Base-by-base conservation (phyloP, 2,797 vertebrate genomes). In the Setipinna tenuifilis region DNA sequence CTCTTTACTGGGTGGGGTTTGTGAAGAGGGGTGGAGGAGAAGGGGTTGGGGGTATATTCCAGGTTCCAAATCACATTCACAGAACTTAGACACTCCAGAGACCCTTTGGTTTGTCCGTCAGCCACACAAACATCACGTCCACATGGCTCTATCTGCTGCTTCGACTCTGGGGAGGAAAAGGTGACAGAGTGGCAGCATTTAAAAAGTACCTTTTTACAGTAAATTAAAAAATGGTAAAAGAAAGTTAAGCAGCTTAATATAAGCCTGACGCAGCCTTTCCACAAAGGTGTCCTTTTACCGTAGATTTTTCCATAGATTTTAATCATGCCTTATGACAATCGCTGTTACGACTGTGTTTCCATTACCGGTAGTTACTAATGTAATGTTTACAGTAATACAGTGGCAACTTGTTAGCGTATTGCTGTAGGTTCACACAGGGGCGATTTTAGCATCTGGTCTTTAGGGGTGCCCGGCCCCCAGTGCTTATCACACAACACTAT, bases 101-200 rank as follows among this genome's bases (percentile, higher is more conserved):
- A 31, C 35, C 41, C 31, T 78, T 78, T 6, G 21, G 35, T 9
- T 17, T 78, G 71, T 78, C 71, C 44, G 35, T 78, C 71, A 44
- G 71, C 31, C 71, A 44, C 19, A 78, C 68, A 71, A 71, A 71
- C 65, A 71, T 16, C 58, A 59, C 58, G 28, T 78, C 28, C 68
- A 71, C 28, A n/a, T 59, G 58, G 58, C 58, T 21, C 58, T 54
- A 3, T 59, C 58, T 19, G 17, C 17, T 59, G 58, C 11, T 19
- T 6, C 21, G 19, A 1, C 2, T 21, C 19, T 59, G 58, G 23
- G n/a, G 78, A 89, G 58, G 82, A 90, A 86, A 81, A 85, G 88
- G 86, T 87, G 91, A 86, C 88, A 91, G 35, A 44, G 35, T 17
- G 23, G 46, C 75, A 86, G 90, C 88, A n/a, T n/a, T n/a, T n/a